Conservation (phyloP, 53 echinoderm and acorn worm species). For the Echinometra lucunter region DNA sequence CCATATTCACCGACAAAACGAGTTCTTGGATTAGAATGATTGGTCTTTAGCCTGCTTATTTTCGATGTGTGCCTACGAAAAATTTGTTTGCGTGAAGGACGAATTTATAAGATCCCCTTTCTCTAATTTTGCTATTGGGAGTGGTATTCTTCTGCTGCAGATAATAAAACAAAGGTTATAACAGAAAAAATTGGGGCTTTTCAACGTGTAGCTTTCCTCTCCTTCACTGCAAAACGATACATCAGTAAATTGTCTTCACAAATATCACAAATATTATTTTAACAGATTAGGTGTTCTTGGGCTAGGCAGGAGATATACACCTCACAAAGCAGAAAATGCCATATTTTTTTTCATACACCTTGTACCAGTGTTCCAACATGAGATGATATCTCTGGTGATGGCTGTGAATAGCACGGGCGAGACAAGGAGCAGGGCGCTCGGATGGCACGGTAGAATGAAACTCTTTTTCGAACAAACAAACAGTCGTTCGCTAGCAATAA, state of each 20-base stretch:
- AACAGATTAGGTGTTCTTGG: not conserved
- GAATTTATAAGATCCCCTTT: not conserved
- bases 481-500: conserved; percentile 72
- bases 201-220: not conserved
- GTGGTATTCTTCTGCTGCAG: not conserved
- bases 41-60: not conserved
- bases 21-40: not conserved
- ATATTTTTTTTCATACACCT: conserved; percentile 16
- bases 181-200: no score
- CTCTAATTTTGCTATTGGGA: not conserved
- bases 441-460: conserved; percentile 63
- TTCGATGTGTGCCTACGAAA: not conserved
- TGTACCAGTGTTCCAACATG: conserved; percentile 3
- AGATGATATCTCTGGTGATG: conserved; percentile 12
- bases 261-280: not conserved
- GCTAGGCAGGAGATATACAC: not conserved
- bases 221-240: not conserved
- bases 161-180: no score
- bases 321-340: not conserved
- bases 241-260: not conserved
- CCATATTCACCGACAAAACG: not conserved
- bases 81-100: not conserved
- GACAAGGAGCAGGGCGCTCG: conserved; percentile 30
- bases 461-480: conserved; percentile 73
- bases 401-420: conserved; percentile 25